These are phyloP conservation scores for Xiphophorus maculatus DNA, from an alignment of 2,113 vertebrate species.

Conservation along the genomic window DNA sequence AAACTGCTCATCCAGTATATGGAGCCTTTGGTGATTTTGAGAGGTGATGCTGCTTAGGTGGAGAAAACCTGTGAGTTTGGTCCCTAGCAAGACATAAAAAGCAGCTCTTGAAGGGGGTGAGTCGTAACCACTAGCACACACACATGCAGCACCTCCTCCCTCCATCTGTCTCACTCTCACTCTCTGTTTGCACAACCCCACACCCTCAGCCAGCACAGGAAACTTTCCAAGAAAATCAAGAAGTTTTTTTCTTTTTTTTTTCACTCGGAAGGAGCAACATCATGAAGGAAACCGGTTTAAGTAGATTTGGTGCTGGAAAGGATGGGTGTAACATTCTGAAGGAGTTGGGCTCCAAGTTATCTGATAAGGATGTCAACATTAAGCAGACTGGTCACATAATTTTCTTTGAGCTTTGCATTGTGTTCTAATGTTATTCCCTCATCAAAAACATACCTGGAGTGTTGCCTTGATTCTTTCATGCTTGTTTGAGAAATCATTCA, in stretches of 20 bases:
- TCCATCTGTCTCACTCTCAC: constrained; percentile 42
- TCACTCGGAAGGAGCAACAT: background rate
- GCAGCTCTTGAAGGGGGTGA: constrained; percentile 25
- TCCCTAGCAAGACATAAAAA: constrained; percentile 4
- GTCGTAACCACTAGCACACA: background rate
- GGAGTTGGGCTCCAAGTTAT: background rate
- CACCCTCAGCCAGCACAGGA: background rate
- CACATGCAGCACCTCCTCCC: constrained; percentile 11
- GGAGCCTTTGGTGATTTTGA: background rate
- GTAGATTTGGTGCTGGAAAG: background rate
- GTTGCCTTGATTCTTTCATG: too few relatives aligned
- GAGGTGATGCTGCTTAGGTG: background rate
- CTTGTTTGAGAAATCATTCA: too few relatives aligned
- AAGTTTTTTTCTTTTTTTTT: background rate
- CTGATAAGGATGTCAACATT: background rate
- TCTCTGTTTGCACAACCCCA: constrained; percentile 34
- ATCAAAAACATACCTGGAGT: too few relatives aligned
- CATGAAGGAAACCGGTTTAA: background rate
- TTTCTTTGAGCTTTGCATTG: too few relatives aligned
- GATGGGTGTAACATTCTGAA: background rate
- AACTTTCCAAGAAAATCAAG: constrained; percentile 26
- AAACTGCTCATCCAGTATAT: background rate
- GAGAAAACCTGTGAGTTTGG: background rate
- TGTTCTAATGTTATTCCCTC: too few relatives aligned
- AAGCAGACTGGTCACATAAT: background rate